These are phyloP conservation scores for Dreissena polymorpha DNA, from an alignment of 1,140 invertebrate genomes.

Conservation along the genomic window DNA sequence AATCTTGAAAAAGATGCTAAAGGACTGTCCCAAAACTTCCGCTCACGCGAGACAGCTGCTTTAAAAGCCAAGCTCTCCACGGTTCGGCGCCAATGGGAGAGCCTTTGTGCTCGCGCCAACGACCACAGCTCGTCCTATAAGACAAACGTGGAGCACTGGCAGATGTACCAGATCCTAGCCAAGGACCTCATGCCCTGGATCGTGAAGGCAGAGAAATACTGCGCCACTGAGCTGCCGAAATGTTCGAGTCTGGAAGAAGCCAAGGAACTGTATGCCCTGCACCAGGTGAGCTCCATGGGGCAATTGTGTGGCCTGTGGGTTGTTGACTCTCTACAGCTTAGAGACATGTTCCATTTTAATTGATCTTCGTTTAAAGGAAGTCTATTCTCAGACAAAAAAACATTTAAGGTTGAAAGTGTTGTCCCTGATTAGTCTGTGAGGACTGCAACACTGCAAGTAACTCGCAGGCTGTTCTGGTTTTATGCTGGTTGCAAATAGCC, in stretches of 20 bases:
- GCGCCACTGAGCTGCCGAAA: slow-evolving; percentile 84
- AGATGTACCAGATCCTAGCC: slow-evolving; percentile 89
- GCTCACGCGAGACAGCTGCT: slow-evolving; percentile 75
- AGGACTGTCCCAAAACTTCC: slow-evolving; percentile 83
- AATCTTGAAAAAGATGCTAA: slow-evolving; percentile 88
- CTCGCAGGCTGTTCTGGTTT: too few relatives aligned
- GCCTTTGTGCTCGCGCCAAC: slow-evolving; percentile 78
- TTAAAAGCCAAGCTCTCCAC: slow-evolving; percentile 75
- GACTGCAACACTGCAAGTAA: too few relatives aligned
- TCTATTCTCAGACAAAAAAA: too few relatives aligned
- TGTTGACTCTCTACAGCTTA: too few relatives aligned
- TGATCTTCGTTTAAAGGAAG: too few relatives aligned
- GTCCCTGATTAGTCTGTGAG: too few relatives aligned
- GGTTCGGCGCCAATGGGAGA: slow-evolving; percentile 76
- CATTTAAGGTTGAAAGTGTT: too few relatives aligned
- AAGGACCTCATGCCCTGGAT: slow-evolving; percentile 93
- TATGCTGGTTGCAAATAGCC: too few relatives aligned
- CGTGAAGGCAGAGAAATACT: slow-evolving; percentile 90
- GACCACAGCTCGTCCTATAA: slow-evolving; percentile 87
- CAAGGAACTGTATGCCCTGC: slow-evolving; percentile 84
- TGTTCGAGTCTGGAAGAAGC: slow-evolving; percentile 88
- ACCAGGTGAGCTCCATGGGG: slow-evolving; percentile 68
- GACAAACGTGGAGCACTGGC: slow-evolving; percentile 90
- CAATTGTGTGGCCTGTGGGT: too few relatives aligned
- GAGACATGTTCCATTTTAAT: too few relatives aligned